These are phyloP conservation scores for Aphelenchoides besseyi DNA, from an alignment of 1,140 invertebrate genomes.

Conservation along the genomic window DNA sequence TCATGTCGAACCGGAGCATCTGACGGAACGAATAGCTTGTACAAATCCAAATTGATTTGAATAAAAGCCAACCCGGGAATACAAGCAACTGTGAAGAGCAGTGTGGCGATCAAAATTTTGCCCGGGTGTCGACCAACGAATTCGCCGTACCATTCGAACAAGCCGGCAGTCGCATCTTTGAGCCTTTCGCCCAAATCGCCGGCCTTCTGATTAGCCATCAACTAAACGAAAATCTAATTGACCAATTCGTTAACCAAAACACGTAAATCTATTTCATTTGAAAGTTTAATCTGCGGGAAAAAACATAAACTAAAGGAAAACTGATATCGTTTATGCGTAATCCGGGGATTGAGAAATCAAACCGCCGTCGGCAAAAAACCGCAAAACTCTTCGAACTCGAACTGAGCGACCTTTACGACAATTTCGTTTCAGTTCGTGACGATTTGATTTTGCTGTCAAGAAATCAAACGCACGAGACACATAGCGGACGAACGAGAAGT, in stretches of 20 bases:
- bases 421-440: not conserved
- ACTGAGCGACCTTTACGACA: not conserved
- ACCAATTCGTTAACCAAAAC: not conserved
- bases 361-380: not conserved
- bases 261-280: not conserved
- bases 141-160: slow-evolving; percentile 35
- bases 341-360: not conserved
- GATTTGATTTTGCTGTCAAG: not conserved
- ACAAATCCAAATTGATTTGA: slow-evolving; percentile 59
- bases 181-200: slow-evolving; percentile 33
- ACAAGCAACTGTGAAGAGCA: slow-evolving; percentile 47
- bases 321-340: not conserved
- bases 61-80: slow-evolving; percentile 53
- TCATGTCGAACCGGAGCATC: slow-evolving; percentile 60
- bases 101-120: slow-evolving; percentile 40
- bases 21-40: slow-evolving; percentile 59
- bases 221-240: not conserved
- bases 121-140: slow-evolving; percentile 51
- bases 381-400: not conserved
- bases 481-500: not conserved
- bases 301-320: not conserved
- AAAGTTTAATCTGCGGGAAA: no score
- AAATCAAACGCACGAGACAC: not conserved
- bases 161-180: slow-evolving; percentile 38
- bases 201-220: not conserved